phyloP scores from a whole-genome alignment of 2,888 invertebrate genomes.

The Empis livida region DNA sequence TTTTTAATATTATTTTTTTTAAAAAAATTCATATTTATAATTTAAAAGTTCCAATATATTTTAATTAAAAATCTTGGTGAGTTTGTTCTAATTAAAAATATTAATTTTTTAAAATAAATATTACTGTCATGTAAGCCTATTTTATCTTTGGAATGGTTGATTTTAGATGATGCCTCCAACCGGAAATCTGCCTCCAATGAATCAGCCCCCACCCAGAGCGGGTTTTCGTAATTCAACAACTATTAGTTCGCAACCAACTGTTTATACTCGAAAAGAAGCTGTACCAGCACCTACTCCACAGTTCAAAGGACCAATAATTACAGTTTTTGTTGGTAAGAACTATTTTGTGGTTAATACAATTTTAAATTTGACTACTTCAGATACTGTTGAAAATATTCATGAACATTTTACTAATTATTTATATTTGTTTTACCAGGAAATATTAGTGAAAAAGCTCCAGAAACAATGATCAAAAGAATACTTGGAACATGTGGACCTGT shows the following conservation, averaged over 20 bases:
- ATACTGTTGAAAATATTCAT: neutral
- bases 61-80: neutral
- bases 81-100: neutral
- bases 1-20: neutral
- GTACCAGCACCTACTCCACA: constrained; percentile 19
- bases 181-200: constrained; percentile 27
- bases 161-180: constrained; percentile 41
- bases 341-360: no score
- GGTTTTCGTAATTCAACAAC: constrained; percentile 36
- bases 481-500: constrained; percentile 89
- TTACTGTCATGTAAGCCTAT: no score
- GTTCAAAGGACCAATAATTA: constrained; percentile 75
- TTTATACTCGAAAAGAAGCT: constrained; percentile 26
- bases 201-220: constrained; percentile 32
- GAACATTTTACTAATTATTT: constrained; percentile 4
- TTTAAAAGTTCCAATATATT: neutral
- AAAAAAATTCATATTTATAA: neutral
- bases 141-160: constrained; percentile 6
- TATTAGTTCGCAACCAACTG: constrained; percentile 35
- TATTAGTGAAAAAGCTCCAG: constrained; percentile 89
- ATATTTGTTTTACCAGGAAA: constrained; percentile 42
- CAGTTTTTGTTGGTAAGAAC: constrained; percentile 83
- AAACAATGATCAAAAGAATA: constrained; percentile 86
- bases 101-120: no score
- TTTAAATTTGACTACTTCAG: neutral